A percentile compares a stretch with the other conserved stretches of the same genome.
phyloP scores from a whole-genome alignment of 1,140 invertebrate species.

The Aricia agestis region DNA sequence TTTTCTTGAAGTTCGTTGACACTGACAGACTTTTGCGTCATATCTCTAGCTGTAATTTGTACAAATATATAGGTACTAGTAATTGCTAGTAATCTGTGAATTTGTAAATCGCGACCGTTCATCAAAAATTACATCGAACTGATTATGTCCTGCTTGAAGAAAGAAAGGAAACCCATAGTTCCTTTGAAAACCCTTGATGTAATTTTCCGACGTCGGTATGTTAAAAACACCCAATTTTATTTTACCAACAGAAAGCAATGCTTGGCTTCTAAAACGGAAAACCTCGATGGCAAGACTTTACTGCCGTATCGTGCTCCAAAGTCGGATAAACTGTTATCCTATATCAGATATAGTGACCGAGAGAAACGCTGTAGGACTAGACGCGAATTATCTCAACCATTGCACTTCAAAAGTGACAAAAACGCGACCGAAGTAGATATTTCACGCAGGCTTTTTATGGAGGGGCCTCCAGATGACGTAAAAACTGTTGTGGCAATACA shows the following conservation, averaged over 20 bases:
- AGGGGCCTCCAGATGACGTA: slow-evolving; percentile 59
- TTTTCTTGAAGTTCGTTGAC: not conserved
- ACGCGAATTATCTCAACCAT: slow-evolving; percentile 47
- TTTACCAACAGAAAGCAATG: slow-evolving; percentile 61
- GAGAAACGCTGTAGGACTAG: slow-evolving; percentile 48
- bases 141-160: slow-evolving; percentile 55
- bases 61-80: no score
- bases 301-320: slow-evolving; percentile 49
- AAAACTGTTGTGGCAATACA: slow-evolving; percentile 78
- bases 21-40: not conserved
- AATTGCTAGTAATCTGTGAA: no score
- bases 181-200: slow-evolving; percentile 64
- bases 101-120: not conserved
- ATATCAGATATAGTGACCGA: slow-evolving; percentile 65
- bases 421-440: slow-evolving; percentile 61
- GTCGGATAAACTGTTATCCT: slow-evolving; percentile 65
- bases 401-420: slow-evolving; percentile 60
- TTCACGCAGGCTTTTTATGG: slow-evolving; percentile 58
- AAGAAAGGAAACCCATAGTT: slow-evolving; percentile 58
- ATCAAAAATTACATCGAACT: not conserved
- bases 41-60: not conserved
- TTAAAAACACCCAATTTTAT: slow-evolving; percentile 64
- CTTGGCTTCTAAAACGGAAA: slow-evolving; percentile 28
- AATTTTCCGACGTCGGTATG: slow-evolving; percentile 61
- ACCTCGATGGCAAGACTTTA: slow-evolving; percentile 29